Evolutionary conservation across 2,113 vertebrate species (phyloP).

Genomic region (Gambusia holbrooki): DNA sequence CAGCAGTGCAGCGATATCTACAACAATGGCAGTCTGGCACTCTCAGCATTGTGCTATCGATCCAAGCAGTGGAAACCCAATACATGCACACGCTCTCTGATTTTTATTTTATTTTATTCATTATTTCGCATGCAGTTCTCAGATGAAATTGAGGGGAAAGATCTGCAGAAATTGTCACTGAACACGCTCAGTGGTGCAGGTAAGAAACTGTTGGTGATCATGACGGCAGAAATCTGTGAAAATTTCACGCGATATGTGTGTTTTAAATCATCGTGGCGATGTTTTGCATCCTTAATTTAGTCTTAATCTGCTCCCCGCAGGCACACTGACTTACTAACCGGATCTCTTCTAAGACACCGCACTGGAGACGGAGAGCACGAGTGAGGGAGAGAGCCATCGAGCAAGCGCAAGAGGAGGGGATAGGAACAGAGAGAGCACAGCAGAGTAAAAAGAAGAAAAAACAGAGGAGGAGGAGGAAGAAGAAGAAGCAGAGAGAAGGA

Average conservation of each 20-base stretch:
- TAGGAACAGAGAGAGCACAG: slow-evolving; percentile 46
- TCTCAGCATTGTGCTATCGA: slow-evolving; percentile 51
- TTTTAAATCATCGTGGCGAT: slow-evolving; percentile 34
- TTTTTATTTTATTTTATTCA: slow-evolving; percentile 9
- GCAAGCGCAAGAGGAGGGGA: slow-evolving; percentile 61
- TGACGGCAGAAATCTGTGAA: background rate
- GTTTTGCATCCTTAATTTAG: slow-evolving; percentile 61
- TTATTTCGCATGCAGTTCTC: slow-evolving; percentile 1
- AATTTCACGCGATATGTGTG: background rate
- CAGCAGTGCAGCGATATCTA: slow-evolving; percentile 76
- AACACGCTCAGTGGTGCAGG: background rate
- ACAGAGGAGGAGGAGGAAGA: slow-evolving; percentile 13
- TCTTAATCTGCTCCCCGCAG: slow-evolving; percentile 60
- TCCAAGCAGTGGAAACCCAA: slow-evolving; percentile 51
- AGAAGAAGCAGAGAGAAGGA: slow-evolving; percentile 62
- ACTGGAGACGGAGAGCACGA: slow-evolving; percentile 59
- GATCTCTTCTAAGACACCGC: slow-evolving; percentile 78
- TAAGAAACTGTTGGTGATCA: background rate
- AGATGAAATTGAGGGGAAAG: background rate
- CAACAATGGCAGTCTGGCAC: slow-evolving; percentile 70
- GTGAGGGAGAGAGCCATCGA: slow-evolving; percentile 42
- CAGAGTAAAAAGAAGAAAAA: slow-evolving; percentile 29
- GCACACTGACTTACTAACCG: slow-evolving; percentile 79
- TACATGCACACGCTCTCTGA: slow-evolving; percentile 37
- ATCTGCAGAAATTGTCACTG: slow-evolving; percentile 3